Conservation (phyloP, 2,888 invertebrate species). For the Subacronicta megacephala region DNA sequence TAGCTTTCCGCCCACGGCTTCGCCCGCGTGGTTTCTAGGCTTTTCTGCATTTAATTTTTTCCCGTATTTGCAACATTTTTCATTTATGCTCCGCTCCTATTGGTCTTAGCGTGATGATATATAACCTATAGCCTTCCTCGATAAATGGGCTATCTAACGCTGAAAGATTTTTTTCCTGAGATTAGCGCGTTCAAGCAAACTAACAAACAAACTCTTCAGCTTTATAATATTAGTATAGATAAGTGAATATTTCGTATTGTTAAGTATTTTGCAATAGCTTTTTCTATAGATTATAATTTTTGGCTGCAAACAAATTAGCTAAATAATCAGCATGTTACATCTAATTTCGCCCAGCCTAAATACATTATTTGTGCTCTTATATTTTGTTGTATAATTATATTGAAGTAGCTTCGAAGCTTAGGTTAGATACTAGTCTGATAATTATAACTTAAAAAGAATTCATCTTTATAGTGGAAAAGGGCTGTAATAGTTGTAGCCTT, state of each 20-base stretch:
- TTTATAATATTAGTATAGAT: too few species aligned
- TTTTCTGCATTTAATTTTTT: too few species aligned
- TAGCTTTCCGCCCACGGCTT: too few species aligned
- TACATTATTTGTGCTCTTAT: constrained; percentile 29
- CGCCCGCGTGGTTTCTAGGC: too few species aligned
- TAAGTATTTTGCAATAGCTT: constrained; percentile 12
- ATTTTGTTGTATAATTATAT: constrained; percentile 8
- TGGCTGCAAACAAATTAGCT: constrained; percentile 8
- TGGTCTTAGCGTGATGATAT: too few species aligned
- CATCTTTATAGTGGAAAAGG: constrained; percentile 38
- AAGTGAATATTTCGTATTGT: constrained; percentile 2
- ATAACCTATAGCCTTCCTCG: too few species aligned
- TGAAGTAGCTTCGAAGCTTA: constrained; percentile 15
- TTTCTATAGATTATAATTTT: background rate
- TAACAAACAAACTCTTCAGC: too few species aligned
- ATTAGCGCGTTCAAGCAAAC: too few species aligned
- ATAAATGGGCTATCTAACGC: too few species aligned
- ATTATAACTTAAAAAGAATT: constrained; percentile 23
- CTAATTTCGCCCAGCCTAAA: constrained; percentile 18
- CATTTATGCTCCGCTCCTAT: too few species aligned
- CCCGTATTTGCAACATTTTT: too few species aligned
- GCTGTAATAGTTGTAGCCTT: constrained; percentile 56
- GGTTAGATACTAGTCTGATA: constrained; percentile 38
- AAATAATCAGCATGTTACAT: constrained; percentile 15
- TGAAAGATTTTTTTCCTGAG: too few species aligned